Evolutionary conservation across 2,113 vertebrate genomes (phyloP).

Genomic region (Melanerpes formicivorus): DNA sequence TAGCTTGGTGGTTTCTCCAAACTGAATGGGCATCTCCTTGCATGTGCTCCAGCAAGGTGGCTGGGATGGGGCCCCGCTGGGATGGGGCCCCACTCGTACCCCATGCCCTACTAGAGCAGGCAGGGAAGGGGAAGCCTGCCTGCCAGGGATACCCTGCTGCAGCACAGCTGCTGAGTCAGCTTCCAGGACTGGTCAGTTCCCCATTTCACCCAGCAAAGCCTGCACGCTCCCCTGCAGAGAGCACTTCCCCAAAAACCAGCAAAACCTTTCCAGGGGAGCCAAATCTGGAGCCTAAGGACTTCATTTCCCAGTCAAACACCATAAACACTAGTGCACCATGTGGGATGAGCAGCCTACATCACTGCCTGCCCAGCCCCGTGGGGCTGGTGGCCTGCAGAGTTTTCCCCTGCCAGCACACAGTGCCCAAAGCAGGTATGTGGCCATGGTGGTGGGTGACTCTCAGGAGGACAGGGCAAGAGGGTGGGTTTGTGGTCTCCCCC

Average conservation of each 20-base stretch:
- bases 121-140: background rate
- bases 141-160: accelerated
- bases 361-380: background rate
- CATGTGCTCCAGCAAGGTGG: accelerated
- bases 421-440: accelerated
- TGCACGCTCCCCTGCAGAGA: background rate
- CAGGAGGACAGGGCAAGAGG: background rate
- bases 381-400: background rate
- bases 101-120: accelerated
- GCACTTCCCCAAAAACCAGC: background rate
- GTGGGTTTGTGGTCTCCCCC: background rate
- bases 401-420: accelerated
- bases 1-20: background rate
- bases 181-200: background rate
- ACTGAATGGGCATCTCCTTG: accelerated
- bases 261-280: background rate
- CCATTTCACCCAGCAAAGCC: background rate
- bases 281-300: background rate
- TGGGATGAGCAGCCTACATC: accelerated
- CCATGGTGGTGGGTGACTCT: accelerated
- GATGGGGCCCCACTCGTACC: accelerated
- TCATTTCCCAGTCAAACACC: background rate
- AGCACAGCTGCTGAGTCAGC: accelerated
- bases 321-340: accelerated
- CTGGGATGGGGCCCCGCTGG: background rate